A percentile compares a stretch with the other conserved stretches of the same genome.
These are phyloP conservation scores for Lottia scabra DNA, from an alignment of 2,888 invertebrate species.

Conservation along the genomic window DNA sequence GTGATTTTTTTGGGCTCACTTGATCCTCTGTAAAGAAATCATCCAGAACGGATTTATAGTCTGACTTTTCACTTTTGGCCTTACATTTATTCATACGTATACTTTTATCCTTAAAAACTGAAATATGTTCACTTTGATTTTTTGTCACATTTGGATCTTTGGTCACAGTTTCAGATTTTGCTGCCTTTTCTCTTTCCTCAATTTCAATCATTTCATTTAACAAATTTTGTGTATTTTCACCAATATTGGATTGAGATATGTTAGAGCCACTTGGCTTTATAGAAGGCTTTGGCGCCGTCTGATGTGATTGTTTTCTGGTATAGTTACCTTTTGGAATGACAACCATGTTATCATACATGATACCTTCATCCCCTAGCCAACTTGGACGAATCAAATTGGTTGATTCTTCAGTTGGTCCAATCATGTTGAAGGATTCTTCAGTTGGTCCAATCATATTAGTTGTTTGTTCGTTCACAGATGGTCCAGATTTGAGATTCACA, in stretches of 20 bases:
- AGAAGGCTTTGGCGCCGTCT: background rate
- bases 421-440: background rate
- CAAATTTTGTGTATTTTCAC: background rate
- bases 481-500: background rate
- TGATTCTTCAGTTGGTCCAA: background rate
- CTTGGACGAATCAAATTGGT: background rate
- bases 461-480: background rate
- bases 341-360: background rate
- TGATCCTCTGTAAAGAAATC: slow-evolving; percentile 16
- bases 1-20: background rate
- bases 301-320: too few species aligned
- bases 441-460: background rate
- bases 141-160: background rate
- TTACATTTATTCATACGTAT: background rate
- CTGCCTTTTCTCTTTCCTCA: background rate
- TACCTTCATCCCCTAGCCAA: background rate
- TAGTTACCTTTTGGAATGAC: slow-evolving; percentile 41
- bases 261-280: background rate
- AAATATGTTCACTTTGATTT: background rate
- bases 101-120: background rate
- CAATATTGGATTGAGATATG: background rate
- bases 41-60: background rate
- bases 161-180: background rate
- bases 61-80: background rate
- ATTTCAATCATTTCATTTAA: background rate